A percentile compares a stretch with the other conserved stretches of the same genome.
These are phyloP conservation scores for Thaumetopoea pityocampa DNA, from an alignment of 1,140 invertebrate species.

Conservation along the genomic window DNA sequence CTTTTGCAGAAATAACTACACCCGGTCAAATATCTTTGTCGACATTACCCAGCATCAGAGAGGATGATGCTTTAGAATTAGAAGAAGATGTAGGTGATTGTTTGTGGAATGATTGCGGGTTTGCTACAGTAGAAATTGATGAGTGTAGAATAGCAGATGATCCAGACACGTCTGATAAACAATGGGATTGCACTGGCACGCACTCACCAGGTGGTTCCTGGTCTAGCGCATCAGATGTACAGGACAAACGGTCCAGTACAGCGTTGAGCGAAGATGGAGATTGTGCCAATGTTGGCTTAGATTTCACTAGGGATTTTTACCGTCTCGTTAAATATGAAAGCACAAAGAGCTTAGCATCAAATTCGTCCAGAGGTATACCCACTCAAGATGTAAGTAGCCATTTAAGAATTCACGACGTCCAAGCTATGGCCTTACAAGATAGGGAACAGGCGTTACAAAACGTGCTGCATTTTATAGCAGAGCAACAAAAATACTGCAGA, in stretches of 20 bases:
- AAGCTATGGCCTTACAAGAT: conserved; percentile 72
- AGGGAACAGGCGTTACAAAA: conserved; percentile 83
- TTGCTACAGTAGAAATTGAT: conserved; percentile 65
- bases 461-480: conserved; percentile 84
- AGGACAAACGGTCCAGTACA: conserved; percentile 81
- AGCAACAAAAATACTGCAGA: conserved; percentile 83
- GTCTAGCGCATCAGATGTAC: conserved; percentile 77
- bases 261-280: conserved; percentile 82
- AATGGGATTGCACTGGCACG: conserved; percentile 72
- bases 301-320: conserved; percentile 87
- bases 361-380: conserved; percentile 79
- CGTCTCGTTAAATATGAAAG: conserved; percentile 88
- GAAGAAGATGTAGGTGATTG: conserved; percentile 85
- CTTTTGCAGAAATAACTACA: conserved; percentile 69
- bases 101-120: conserved; percentile 80
- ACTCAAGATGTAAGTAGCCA: conserved; percentile 63
- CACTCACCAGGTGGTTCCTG: conserved; percentile 80
- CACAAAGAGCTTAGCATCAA: conserved; percentile 86
- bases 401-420: conserved; percentile 64
- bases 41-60: conserved; percentile 83
- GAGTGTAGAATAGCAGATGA: conserved; percentile 64
- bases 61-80: conserved; percentile 82
- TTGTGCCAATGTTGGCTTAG: conserved; percentile 81
- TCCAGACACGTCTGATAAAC: conserved; percentile 56
- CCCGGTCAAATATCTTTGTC: conserved; percentile 78